phyloP scores from a whole-genome alignment of 2,888 invertebrate species.

The Stratiomys singularior region DNA sequence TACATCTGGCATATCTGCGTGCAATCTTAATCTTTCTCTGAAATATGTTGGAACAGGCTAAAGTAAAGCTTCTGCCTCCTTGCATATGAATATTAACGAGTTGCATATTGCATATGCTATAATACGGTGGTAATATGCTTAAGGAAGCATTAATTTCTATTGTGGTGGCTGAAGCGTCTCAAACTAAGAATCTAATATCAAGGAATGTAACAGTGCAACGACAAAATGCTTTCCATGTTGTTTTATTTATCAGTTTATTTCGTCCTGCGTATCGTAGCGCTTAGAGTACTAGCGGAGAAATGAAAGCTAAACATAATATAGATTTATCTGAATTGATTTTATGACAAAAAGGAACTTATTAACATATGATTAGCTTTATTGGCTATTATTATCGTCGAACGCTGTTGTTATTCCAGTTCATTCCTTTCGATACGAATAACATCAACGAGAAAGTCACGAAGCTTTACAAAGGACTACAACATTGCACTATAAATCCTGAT shows the following conservation, averaged over 20 bases:
- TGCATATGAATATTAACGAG: constrained; percentile 31
- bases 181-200: neutral
- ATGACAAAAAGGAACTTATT: too few species aligned
- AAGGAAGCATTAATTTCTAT: constrained; percentile 34
- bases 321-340: too few species aligned
- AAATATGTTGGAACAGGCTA: neutral
- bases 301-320: too few species aligned
- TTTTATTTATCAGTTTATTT: too few species aligned
- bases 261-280: too few species aligned
- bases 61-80: neutral
- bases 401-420: too few species aligned
- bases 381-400: too few species aligned
- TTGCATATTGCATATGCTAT: constrained; percentile 27
- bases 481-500: constrained; percentile 21
- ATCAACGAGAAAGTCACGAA: too few species aligned
- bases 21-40: neutral
- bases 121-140: constrained; percentile 30
- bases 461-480: neutral
- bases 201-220: neutral
- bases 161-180: neutral
- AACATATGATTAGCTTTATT: too few species aligned
- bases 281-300: too few species aligned
- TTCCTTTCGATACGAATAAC: too few species aligned
- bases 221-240: neutral
- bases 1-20: neutral